These are phyloP conservation scores for Scomberomorus guttatus DNA, from an alignment of 2,797 vertebrate species.

Conservation along the genomic window DNA sequence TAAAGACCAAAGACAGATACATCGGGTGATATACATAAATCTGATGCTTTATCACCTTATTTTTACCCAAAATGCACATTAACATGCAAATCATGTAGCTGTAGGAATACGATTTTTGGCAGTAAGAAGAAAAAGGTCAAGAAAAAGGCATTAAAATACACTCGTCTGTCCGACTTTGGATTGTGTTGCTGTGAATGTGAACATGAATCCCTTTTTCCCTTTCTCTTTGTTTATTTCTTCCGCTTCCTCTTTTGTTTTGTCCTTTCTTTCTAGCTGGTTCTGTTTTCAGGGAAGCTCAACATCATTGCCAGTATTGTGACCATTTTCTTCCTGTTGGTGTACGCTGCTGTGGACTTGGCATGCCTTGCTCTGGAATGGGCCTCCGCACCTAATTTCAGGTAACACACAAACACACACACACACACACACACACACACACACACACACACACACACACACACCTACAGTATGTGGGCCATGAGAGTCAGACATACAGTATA, in stretches of 20 bases:
- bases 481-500: not conserved
- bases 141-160: conserved; percentile 24
- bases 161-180: conserved; percentile 4
- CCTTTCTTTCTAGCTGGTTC: conserved; percentile 84
- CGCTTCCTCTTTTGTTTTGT: conserved; percentile 1
- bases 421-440: not conserved
- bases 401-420: conserved; percentile 24
- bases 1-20: not conserved
- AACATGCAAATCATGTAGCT: conserved; percentile 14
- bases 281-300: conserved; percentile 94
- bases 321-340: conserved; percentile 94
- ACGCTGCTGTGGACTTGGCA: conserved; percentile 91
- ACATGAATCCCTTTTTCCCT: conserved; percentile 19
- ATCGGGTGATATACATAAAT: not conserved
- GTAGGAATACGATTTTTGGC: conserved; percentile 1
- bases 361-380: conserved; percentile 94
- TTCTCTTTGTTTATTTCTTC: conserved; percentile 1
- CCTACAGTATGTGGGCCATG: not conserved
- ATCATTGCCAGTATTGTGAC: conserved; percentile 93
- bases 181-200: conserved; percentile 26
- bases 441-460: not conserved
- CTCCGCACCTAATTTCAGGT: conserved; percentile 96
- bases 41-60: not conserved
- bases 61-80: not conserved
- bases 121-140: conserved; percentile 31